phyloP scores from a whole-genome alignment of 1,140 invertebrate genomes.

The Palaemon carinicauda region DNA sequence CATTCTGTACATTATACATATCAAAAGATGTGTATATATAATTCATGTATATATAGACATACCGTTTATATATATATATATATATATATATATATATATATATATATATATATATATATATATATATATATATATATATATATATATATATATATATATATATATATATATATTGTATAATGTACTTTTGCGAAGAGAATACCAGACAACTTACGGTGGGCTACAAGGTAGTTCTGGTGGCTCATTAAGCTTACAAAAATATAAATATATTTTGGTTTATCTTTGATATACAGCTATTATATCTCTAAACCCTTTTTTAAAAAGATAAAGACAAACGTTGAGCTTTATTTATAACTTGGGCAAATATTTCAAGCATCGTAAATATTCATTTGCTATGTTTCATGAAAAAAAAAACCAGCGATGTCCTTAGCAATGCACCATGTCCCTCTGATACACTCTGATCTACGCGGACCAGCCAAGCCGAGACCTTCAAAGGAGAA shows the following conservation, averaged over 20 bases:
- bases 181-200: background rate
- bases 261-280: background rate
- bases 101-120: constrained; percentile 32
- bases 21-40: background rate
- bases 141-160: background rate
- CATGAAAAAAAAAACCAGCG: background rate
- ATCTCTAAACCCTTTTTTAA: background rate
- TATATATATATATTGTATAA: background rate
- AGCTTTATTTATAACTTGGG: background rate
- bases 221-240: background rate
- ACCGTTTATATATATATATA: no score
- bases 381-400: background rate
- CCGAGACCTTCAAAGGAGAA: no score
- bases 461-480: no score
- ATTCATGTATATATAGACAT: background rate
- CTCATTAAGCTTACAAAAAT: background rate
- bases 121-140: constrained; percentile 18
- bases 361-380: background rate
- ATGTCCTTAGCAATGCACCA: background rate
- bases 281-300: background rate
- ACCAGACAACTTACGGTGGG: background rate
- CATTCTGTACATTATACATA: no score
- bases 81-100: background rate
- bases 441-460: no score
- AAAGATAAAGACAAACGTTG: background rate